Percentiles rank a stretch among this genome's conserved stretches.
These are phyloP conservation scores for Noctilio leporinus DNA, from an alignment of 2,113 vertebrate species.

Conservation along the genomic window DNA sequence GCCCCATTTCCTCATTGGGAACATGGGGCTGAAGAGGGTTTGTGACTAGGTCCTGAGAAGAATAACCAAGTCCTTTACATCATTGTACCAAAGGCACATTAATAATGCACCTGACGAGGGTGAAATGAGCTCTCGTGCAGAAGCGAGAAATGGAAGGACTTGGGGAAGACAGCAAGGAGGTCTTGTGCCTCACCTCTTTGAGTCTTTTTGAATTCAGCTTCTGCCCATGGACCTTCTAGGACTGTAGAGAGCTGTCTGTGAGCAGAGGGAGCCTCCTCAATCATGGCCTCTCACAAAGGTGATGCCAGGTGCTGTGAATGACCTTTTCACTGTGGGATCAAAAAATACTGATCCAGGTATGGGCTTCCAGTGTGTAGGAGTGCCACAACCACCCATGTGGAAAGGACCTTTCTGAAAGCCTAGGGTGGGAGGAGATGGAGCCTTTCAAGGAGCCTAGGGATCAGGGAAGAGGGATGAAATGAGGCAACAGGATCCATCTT, in stretches of 20 bases:
- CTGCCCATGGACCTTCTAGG: background rate
- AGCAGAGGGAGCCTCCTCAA: background rate
- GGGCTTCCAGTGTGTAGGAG: background rate
- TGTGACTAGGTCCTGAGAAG: constrained; percentile 9
- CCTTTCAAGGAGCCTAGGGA: constrained; percentile 17
- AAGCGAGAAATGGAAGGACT: constrained; percentile 20
- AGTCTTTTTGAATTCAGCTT: constrained; percentile 10
- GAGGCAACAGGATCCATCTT: constrained; percentile 30
- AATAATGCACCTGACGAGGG: constrained; percentile 37
- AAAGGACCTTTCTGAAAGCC: constrained; percentile 22
- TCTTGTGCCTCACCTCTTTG: background rate
- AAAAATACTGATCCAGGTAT: constrained; percentile 11
- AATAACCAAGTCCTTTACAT: constrained; percentile 43
- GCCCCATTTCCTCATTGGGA: constrained; percentile 39
- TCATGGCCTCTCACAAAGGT: background rate
- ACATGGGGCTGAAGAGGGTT: constrained; percentile 9
- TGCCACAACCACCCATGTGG: background rate
- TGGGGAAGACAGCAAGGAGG: background rate
- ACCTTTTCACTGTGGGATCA: constrained; percentile 5
- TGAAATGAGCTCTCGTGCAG: constrained; percentile 30
- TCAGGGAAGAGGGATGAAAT: constrained; percentile 37
- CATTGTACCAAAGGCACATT: constrained; percentile 56
- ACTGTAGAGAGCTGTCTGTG: background rate
- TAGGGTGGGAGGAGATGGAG: background rate
- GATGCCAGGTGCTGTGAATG: constrained; percentile 32